phyloP scores from a whole-genome alignment of 2,888 invertebrate genomes.

The Euplagia quadripunctaria region DNA sequence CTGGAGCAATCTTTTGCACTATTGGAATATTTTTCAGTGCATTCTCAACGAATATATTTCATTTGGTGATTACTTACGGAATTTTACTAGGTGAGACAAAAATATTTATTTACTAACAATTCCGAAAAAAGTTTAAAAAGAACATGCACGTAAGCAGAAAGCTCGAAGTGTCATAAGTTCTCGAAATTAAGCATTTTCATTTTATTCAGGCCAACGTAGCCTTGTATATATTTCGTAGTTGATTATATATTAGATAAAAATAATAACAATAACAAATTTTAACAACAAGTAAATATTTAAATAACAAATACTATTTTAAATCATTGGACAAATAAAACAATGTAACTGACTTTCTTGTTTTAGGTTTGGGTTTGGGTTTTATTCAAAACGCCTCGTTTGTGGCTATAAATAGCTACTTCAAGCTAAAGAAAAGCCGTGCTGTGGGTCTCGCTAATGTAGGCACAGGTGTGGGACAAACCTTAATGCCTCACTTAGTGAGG shows the following conservation, averaged over 20 bases:
- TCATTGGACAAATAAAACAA: conserved; percentile 29
- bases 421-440: conserved; percentile 89
- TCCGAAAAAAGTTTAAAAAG: neutral
- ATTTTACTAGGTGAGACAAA: conserved; percentile 73
- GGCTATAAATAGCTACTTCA: conserved; percentile 91
- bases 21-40: conserved; percentile 81
- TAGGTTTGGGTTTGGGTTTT: conserved; percentile 90
- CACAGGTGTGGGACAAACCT: conserved; percentile 91
- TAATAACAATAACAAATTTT: conserved; percentile 1
- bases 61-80: conserved; percentile 81
- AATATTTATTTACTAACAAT: neutral
- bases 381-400: conserved; percentile 91
- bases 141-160: neutral
- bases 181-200: neutral
- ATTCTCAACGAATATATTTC: conserved; percentile 78
- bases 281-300: conserved; percentile 14
- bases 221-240: neutral
- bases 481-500: conserved; percentile 91
- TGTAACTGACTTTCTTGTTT: conserved; percentile 51
- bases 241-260: neutral
- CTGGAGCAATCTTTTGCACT: conserved; percentile 76
- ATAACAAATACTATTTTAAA: conserved; percentile 19
- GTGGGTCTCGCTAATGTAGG: conserved; percentile 92
- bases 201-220: neutral
- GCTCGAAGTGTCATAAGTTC: neutral